Conservation (phyloP, 2,888 invertebrate species). For the Tiliacea aurago region DNA sequence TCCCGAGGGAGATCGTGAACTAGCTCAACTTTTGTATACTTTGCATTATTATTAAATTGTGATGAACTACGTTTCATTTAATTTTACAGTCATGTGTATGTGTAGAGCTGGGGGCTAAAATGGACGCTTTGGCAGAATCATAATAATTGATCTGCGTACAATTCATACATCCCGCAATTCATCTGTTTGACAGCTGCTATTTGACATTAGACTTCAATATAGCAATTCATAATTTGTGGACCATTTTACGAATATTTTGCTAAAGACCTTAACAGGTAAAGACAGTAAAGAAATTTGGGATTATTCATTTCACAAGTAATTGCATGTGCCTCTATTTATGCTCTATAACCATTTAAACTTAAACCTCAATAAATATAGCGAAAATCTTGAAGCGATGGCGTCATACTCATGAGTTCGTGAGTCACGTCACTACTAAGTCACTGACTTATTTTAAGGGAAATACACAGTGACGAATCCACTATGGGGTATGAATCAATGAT, state of each 20-base stretch:
- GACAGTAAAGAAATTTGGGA: not conserved
- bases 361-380: slow-evolving; percentile 11
- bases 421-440: slow-evolving; percentile 27
- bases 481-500: slow-evolving; percentile 26
- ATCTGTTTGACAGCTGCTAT: no score
- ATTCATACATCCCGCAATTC: no score
- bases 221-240: no score
- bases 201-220: no score
- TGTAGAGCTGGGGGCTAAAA: no score
- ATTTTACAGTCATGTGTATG: no score
- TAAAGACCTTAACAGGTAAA: no score
- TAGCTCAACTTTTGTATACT: not conserved
- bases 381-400: slow-evolving; percentile 23
- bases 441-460: slow-evolving; percentile 17
- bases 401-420: slow-evolving; percentile 24
- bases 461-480: slow-evolving; percentile 28
- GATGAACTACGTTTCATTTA: no score
- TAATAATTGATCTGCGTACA: no score
- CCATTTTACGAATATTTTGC: no score
- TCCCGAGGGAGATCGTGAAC: slow-evolving; percentile 1
- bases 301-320: not conserved
- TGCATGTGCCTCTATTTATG: not conserved
- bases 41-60: no score
- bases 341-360: slow-evolving; percentile 12
- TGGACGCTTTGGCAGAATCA: no score